Percentiles rank a stretch among this genome's conserved stretches.
Conservation (phyloP, 2,888 invertebrate species). For the Augiades crinisus region DNA sequence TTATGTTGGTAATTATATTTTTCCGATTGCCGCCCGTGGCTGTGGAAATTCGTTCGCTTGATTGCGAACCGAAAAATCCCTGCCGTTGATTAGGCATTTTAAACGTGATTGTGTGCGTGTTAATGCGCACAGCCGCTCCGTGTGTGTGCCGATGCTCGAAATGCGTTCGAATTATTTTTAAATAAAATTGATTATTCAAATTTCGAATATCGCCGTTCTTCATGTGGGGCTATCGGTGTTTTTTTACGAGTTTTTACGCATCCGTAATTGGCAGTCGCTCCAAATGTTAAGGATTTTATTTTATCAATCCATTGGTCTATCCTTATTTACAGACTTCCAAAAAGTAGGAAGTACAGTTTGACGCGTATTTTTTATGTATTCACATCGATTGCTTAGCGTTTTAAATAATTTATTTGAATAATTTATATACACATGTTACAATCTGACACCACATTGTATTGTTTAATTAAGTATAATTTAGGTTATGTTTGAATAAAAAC, state of each 20-base stretch:
- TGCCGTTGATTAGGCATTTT: constrained; percentile 72
- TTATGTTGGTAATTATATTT: constrained; percentile 82
- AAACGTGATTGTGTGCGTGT: constrained; percentile 47
- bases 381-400: too few species aligned
- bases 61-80: constrained; percentile 69
- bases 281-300: constrained; percentile 12
- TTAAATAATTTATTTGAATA: too few species aligned
- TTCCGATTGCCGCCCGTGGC: constrained; percentile 73
- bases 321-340: too few species aligned
- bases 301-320: neutral
- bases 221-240: constrained; percentile 4
- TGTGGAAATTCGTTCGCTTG: constrained; percentile 67
- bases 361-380: too few species aligned
- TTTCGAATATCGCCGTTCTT: constrained; percentile 19
- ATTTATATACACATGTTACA: too few species aligned
- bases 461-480: too few species aligned
- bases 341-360: too few species aligned
- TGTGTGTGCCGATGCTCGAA: constrained; percentile 15
- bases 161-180: constrained; percentile 21
- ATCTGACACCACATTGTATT: too few species aligned
- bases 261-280: constrained; percentile 19
- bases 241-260: constrained; percentile 18
- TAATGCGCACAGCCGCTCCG: constrained; percentile 13
- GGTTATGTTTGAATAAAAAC: too few species aligned
- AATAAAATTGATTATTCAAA: constrained; percentile 25